Evolutionary conservation across 2,113 vertebrate genomes (phyloP).

Genomic region (Plectropomus leopardus): DNA sequence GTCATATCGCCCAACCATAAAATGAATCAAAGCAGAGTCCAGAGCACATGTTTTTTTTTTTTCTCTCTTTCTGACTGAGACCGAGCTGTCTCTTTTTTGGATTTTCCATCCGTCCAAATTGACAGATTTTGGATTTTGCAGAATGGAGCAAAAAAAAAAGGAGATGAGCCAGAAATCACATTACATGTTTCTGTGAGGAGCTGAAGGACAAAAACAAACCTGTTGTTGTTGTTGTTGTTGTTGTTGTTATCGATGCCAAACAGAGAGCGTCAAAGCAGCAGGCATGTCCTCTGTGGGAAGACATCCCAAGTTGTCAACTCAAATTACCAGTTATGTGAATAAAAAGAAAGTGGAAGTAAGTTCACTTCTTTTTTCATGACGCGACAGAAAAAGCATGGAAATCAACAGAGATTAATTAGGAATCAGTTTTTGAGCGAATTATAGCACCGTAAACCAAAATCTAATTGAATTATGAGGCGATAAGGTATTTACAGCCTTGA

Average conservation of each 20-base stretch:
- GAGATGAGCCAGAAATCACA: conserved; percentile 23
- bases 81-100: background rate
- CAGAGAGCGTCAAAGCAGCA: conserved; percentile 1
- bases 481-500: background rate
- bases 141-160: background rate
- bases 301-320: background rate
- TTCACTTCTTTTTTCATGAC: background rate
- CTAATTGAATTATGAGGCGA: background rate
- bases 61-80: no score
- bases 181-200: background rate
- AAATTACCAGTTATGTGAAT: background rate
- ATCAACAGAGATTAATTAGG: background rate
- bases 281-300: background rate
- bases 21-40: no score
- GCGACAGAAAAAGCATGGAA: background rate
- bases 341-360: background rate
- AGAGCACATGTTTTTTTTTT: background rate
- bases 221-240: conserved; percentile 11
- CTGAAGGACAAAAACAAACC: conserved; percentile 11
- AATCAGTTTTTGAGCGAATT: background rate
- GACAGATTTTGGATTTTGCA: background rate
- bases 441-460: background rate
- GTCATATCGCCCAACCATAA: no score
- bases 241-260: conserved; percentile 6
- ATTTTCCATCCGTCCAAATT: conserved; percentile 5